Percentiles rank a stretch among this genome's conserved stretches.
Evolutionary conservation across 2,888 invertebrate species (phyloP).

Genomic region (Eupithecia dodoneata): DNA sequence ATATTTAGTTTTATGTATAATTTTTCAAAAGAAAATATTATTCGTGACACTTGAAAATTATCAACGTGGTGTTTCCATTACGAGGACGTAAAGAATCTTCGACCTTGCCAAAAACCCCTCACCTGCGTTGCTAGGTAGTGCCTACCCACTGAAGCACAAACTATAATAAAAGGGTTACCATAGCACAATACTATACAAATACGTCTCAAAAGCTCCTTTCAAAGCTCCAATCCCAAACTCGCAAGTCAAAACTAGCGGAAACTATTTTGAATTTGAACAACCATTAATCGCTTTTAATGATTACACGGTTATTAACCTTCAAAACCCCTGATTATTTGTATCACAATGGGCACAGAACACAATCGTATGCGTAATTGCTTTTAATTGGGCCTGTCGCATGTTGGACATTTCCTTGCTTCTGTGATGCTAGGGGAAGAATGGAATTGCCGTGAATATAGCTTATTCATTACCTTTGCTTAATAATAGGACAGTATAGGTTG

Average conservation of each 20-base stretch:
- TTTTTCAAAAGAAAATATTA: no score
- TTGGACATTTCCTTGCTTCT: constrained; percentile 49
- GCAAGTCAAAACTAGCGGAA: constrained; percentile 52
- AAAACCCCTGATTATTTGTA: constrained; percentile 52
- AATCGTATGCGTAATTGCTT: constrained; percentile 59
- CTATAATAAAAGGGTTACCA: constrained; percentile 9
- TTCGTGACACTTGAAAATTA: neutral
- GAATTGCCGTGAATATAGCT: constrained; percentile 3
- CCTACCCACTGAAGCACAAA: constrained; percentile 5
- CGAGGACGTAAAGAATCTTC: neutral
- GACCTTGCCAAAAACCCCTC: neutral
- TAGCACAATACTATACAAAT: constrained; percentile 11
- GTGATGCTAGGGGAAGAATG: constrained; percentile 5
- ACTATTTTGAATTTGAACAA: constrained; percentile 54
- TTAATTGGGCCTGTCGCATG: constrained; percentile 65
- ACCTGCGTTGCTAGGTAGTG: neutral
- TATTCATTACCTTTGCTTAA: neutral
- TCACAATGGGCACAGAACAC: constrained; percentile 57
- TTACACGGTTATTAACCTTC: constrained; percentile 57
- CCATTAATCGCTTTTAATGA: constrained; percentile 55
- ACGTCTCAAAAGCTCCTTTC: constrained; percentile 36
- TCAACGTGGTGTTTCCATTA: neutral
- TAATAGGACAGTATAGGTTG: neutral
- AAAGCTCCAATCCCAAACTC: constrained; percentile 36
- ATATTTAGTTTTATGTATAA: no score